Base-by-base conservation (phyloP, 1,140 invertebrate genomes). In the Papilio xuthus region DNA sequence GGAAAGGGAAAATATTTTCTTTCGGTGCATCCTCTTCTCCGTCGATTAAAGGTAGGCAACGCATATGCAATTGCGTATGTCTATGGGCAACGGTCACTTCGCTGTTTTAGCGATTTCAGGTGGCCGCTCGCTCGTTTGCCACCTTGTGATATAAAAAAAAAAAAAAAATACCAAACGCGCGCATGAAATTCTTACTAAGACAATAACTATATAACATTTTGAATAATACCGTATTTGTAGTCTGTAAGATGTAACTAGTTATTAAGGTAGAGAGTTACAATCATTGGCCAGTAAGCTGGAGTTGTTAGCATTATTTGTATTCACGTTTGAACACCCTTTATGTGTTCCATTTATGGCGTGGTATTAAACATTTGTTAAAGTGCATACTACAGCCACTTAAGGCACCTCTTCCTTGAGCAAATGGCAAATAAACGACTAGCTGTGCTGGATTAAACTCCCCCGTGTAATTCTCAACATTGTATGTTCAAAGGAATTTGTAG, bases 251-350 rank as follows among this genome's bases (percentile, higher is more conserved):
- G 12, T 42, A 23, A 73, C 44, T 53, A 53, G 26, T 32, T 50
- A 28, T n/a, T 56, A 28, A 18, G 23, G 18, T 26, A 73, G 1
- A 72, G 26, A 74, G 70, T 53, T 44, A 50, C 72, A 56, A 74
- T 50, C 47, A 23, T 18, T 50, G n/a, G 8, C 72, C 23, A 2
- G 81, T 79, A 47, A 53, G 71, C 71, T 20, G 20, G 73, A 80
- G 79, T 87, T 84, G 84, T 86, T 84, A 88, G 83, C 81, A 83
- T 78, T 82, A 78, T 84, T 88, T 86, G 84, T 85, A 84, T 80
- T 53, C 28, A 79, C 50, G 77, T 70, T 81, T 81, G 81, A 63
- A 79, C 76, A 73, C 79, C 77, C 75, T 77, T 77, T 79, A 80
- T 44, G 41, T 50, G 26, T 60, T 60, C 80, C 81, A 69, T 83